Base-by-base conservation (phyloP, 1,140 invertebrate species). In the Neodiprion fabricii region DNA sequence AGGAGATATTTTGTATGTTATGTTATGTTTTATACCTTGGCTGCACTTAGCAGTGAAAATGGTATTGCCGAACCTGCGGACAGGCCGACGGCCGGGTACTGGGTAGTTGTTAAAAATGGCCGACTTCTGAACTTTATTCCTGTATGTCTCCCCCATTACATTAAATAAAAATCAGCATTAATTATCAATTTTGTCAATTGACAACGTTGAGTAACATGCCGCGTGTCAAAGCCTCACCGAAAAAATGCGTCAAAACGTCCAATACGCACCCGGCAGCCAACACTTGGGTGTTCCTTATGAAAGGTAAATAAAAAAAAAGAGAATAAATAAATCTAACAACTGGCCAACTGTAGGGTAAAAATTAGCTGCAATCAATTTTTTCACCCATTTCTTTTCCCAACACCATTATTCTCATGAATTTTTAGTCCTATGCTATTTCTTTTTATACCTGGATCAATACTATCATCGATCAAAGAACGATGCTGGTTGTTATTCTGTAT, bases 201-300 rank as follows among this genome's bases (percentile, higher is more conserved):
- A 75, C 53, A 72, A 23, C 23, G 61, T 28, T 40, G 17, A 61
- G 72, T 21, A 87, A 82, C 76, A 91, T 91, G 90, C 89, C 90
- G 75, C 89, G 90, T 48, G 85, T 90, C 40, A 91, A 91, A 83
- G 85, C 86, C 70, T 89, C 89, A 9, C 90, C 90, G 8, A 90
- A 90, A 83, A 91, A 91, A 84, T 89, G 88, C 79, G 87, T 90
- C 61, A 91, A 91, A 80, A 84, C 86, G 12, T 72, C 80, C 11
- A 84, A 81, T 68, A 79, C 81, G 12, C 79, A 85, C 73, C 76
- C 84, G 14, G 80, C 82, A n/a, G 75, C 79, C n/a, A 93, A 91
- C 81, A 92, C 91, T 21, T 93, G 92, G 92, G 87, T 93, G 76
- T 90, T 93, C 77, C 83, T 93, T 47, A 84, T 91, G 75, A 92